Base-by-base conservation (phyloP, 30 jellyfish, hydroid and myxozoan species). In the Turritopsis dohrnii region DNA sequence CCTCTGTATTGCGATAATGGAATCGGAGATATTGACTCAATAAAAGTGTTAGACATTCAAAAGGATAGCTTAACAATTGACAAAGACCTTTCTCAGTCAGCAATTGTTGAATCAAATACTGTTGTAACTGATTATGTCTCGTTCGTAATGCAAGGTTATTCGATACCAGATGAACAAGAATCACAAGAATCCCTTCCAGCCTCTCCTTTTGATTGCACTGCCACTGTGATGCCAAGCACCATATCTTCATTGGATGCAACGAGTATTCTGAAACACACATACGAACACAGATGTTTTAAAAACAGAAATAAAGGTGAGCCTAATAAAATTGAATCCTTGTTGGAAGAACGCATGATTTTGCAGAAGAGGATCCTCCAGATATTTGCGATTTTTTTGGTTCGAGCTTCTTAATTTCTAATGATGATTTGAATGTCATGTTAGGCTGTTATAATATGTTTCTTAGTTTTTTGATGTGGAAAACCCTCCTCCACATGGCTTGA, bases 271-370 rank as follows among this genome's bases (percentile, higher is more conserved):
- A 82, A 82, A 21, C 52, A 41, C 28, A 41, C 85, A n/a, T 82
- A 66, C 21, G 89, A 82, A 82, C 89, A 82, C 54, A 65, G 89
- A 82, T 82, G 89, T 86, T 65, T 65, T 25, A 27, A 25, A 54
- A 66, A 7, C 41, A 21, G 54, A 20, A 52, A 79, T 53, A 79
- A 79, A 79, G 85, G 85, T 79, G 79, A 28, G 25, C 8, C 77
- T 16, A 19, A 7, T 41, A 13, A 3, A 13, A 41, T 5, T 41
- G 60, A 41, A 41, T n/a, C n/a, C n/a, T n/a, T n/a, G n/a, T n/a
- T n/a, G n/a, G n/a, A n/a, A n/a, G n/a, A n/a, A n/a, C n/a, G n/a
- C n/a, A n/a, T n/a, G n/a, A n/a, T n/a, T n/a, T n/a, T n/a, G n/a
- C n/a, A n/a, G n/a, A n/a, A n/a, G n/a, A n/a, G n/a, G n/a, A n/a